phyloP scores from a whole-genome alignment of 2,797 vertebrate species.

The Hephaestus fuliginosus region DNA sequence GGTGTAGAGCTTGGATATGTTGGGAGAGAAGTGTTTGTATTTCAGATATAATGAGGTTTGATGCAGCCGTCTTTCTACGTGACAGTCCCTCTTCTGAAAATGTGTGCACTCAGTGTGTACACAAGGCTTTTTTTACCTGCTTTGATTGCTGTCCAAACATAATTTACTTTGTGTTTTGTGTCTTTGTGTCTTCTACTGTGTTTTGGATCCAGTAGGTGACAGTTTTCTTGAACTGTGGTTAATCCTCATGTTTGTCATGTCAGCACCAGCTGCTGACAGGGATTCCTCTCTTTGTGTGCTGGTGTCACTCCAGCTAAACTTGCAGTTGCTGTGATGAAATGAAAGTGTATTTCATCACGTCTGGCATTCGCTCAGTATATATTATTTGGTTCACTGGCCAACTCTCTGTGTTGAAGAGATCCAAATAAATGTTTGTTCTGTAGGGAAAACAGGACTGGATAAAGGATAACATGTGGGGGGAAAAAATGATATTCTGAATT shows the following conservation, averaged over 20 bases:
- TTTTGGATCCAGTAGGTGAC: neutral
- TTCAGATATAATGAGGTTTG: conserved; percentile 10
- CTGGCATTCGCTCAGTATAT: neutral
- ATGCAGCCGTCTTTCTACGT: neutral
- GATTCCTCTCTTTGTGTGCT: conserved; percentile 4
- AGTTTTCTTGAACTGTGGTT: conserved; percentile 2
- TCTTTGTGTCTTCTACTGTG: neutral
- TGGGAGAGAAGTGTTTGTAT: neutral
- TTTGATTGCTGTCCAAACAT: conserved; percentile 5
- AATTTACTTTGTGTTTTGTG: conserved; percentile 10
- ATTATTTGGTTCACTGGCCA: conserved; percentile 14
- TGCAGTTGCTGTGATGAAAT: neutral
- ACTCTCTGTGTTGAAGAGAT: neutral
- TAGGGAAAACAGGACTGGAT: neutral
- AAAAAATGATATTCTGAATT: neutral
- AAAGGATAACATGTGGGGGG: neutral
- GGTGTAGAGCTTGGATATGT: neutral
- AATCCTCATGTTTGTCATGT: conserved; percentile 10
- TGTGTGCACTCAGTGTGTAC: neutral
- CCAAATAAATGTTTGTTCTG: neutral
- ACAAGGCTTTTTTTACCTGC: conserved; percentile 10
- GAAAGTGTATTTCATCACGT: conserved; percentile 3
- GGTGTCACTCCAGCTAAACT: neutral
- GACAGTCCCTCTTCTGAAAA: neutral
- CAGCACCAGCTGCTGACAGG: conserved; percentile 4